Conservation (phyloP, 2,888 invertebrate genomes). For the Callyntrura sp. region DNA sequence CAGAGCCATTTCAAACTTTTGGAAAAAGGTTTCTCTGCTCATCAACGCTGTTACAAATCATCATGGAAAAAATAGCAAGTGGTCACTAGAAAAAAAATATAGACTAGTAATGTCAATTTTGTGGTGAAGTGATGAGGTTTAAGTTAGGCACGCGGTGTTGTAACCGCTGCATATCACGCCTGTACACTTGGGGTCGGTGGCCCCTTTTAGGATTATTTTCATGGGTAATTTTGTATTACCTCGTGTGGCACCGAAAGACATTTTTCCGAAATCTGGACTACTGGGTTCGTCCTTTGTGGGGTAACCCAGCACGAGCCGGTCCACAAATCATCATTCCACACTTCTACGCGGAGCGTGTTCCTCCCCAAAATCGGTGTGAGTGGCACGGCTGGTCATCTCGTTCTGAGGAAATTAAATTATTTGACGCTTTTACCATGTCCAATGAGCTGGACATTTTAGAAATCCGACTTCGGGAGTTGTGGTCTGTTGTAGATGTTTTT, state of each 20-base stretch:
- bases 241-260: not conserved
- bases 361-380: constrained; percentile 53
- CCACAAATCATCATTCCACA: constrained; percentile 73
- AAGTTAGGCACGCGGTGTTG: no score
- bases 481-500: constrained; percentile 89
- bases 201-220: no score
- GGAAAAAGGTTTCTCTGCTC: no score
- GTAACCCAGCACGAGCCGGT: constrained; percentile 1
- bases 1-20: no score
- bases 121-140: not conserved
- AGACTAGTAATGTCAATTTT: not conserved
- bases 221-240: not conserved
- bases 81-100: no score
- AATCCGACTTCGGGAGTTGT: constrained; percentile 88
- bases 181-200: not conserved
- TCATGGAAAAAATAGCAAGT: no score
- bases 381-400: constrained; percentile 72
- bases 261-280: constrained; percentile 19
- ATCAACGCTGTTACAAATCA: no score
- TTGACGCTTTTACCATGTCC: constrained; percentile 77
- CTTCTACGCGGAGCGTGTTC: constrained; percentile 54
- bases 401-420: not conserved
- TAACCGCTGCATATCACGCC: not conserved
- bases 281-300: constrained; percentile 72
- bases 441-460: constrained; percentile 85